Base-by-base conservation (phyloP, 2,113 vertebrate genomes). In the Micronisus gabar region DNA sequence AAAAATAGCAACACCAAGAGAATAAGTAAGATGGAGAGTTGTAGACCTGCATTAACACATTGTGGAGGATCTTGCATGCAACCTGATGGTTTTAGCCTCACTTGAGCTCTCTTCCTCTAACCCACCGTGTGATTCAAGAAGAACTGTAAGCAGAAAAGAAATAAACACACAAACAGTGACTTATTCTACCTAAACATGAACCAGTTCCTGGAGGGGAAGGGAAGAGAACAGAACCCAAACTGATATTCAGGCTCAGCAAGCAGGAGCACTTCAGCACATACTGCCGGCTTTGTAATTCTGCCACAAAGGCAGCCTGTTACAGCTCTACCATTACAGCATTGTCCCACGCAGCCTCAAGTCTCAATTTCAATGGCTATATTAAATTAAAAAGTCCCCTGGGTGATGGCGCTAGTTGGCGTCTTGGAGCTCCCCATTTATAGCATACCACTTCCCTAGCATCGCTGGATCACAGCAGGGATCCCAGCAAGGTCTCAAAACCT, bases 281-380 rank as follows among this genome's bases (percentile, higher is more conserved):
- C 59, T 94, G 93, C 63, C 4, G 13, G 72, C 95, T 96, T 97
- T 95, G 95, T 96, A 62, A 48, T 2, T 6, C 53, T 23, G 61
- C 73, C 91, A 96, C 95, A 97, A 96, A 96, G 93, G 73, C 65
- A 15, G 91, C 86, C 87, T 97, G 96, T 97, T 87, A 45, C 78
- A 87, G 87, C 76, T 81, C 17, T 6, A 36, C 80, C 68, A 4
- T 50, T 2, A 45, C 94, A 70, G 72, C 93, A 94, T 89, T 94
- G 94, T 97, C 86, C 83, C 81, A 20, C 8, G 0, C 88, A 38
- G 83, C 83, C 72, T 15, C 86, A 21, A 65, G 4, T 27, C 84
- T 43, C 78, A 5, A 5, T 36, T 43, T 72, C 87, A 94, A 27
- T 40, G 86, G n/a, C 68, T 38, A 38, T 20, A 89, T 78, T 89